Conservation (phyloP, 2,888 invertebrate species). For the Cephus nigrinus region DNA sequence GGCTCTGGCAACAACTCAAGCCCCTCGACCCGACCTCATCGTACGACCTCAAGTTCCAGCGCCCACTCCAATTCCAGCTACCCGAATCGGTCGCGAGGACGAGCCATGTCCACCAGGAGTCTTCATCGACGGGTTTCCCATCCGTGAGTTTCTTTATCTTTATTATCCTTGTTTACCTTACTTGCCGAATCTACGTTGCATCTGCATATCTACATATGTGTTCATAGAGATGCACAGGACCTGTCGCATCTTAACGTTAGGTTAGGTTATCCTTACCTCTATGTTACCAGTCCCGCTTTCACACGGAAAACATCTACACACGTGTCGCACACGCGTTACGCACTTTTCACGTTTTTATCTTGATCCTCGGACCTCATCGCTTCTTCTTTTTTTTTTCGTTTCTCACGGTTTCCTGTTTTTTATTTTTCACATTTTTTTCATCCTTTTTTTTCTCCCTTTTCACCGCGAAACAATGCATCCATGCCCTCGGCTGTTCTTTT, state of each 20-base stretch:
- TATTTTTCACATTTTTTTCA: background rate
- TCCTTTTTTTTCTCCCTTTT: background rate
- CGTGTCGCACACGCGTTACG: background rate
- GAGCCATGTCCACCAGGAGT: constrained; percentile 62
- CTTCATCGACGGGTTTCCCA: constrained; percentile 62
- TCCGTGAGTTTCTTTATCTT: constrained; percentile 52
- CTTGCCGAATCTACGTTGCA: background rate
- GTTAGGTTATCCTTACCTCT: background rate
- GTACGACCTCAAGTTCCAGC: background rate
- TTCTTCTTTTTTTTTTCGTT: background rate
- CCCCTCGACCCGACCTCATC: background rate
- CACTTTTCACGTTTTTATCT: background rate
- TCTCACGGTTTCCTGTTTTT: background rate
- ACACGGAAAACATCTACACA: background rate
- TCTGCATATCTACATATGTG: background rate
- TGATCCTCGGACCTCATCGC: background rate
- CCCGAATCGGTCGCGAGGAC: constrained; percentile 44
- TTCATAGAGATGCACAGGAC: background rate
- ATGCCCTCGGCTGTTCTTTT: background rate
- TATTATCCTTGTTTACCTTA: background rate
- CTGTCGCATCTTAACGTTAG: background rate
- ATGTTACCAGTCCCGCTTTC: background rate
- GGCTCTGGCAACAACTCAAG: background rate
- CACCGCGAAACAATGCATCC: background rate
- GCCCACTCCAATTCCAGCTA: background rate